Conservation (phyloP, 2,797 vertebrate genomes). For the Helarctos malayanus region DNA sequence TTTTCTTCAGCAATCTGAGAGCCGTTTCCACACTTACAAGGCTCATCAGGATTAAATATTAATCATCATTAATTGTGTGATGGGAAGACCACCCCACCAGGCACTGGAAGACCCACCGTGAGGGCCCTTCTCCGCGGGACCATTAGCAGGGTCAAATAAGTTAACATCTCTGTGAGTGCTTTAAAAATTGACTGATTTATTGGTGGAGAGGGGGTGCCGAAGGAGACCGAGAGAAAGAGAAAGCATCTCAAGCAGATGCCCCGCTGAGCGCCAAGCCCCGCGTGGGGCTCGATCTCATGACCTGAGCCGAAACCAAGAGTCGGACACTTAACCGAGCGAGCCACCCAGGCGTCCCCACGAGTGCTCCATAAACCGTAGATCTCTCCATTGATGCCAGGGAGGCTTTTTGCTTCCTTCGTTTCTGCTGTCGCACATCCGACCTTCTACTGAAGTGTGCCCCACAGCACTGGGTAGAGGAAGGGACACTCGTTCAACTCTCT, state of each 20-base stretch:
- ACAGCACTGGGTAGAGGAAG: fast-evolving
- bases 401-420: not conserved
- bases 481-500: not conserved
- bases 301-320: not conserved
- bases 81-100: too few relatives aligned
- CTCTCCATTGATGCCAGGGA: fast-evolving
- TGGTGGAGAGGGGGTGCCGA: not conserved
- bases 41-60: not conserved
- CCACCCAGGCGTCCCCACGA: not conserved
- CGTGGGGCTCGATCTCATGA: not conserved
- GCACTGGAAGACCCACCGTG: fast-evolving
- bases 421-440: not conserved
- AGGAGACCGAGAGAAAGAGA: not conserved
- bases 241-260: not conserved
- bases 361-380: fast-evolving
- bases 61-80: not conserved
- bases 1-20: not conserved
- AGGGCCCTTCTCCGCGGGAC: not conserved
- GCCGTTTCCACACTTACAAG: not conserved
- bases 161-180: not conserved
- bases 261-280: not conserved
- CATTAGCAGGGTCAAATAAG: not conserved
- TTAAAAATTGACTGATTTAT: not conserved
- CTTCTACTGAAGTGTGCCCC: not conserved
- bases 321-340: not conserved